Base-by-base conservation (phyloP, 1,140 invertebrate genomes). In the Eupristina koningsbergeri region DNA sequence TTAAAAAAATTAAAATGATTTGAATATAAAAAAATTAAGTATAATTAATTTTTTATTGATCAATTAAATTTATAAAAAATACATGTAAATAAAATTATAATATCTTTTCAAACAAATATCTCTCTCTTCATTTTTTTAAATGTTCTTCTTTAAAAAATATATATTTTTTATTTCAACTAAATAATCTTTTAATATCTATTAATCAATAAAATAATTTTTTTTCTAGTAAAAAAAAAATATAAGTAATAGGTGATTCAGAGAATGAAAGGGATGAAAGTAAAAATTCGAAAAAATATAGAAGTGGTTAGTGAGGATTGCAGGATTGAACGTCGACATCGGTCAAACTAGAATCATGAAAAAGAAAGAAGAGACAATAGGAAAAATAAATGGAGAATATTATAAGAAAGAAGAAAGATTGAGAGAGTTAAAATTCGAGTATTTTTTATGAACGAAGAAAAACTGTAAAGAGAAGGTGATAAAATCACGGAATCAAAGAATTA, bases 361-460 rank as follows among this genome's bases (percentile, higher is more conserved):
- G 41, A 50, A 78, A 64, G n/a, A 79, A 29, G 63, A 41, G 77
- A 29, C 39, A 79, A 79, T 50, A 29, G 77, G 39, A 41, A 67
- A 79, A 67, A 79, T 79, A 79, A 79, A 79, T 69, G 50, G 41
- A 69, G 41, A 50, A 39, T 29, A 31, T 41, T 17, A 13, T 34
- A 34, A n/a, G 41, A 63, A 67, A 26, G 29, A 47, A 53, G 47
- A 34, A 17, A 41, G 53, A 7, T 17, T 17, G 58, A 45, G 34
- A 45, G 22, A 36, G 5, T 34, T 39, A 45, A 8, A 34, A 8
- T 61, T 29, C 34, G 58, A 78, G 58, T 22, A 26, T 45, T 39
- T 31, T 78, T 64, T 63, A 64, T 41, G 39, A 39, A 58, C 3
- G 74, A 69, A 36, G 41, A 63, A 69, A 69, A 67, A 29, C 39